Evolutionary conservation across 2,888 invertebrate species (phyloP), one percentile per base, ranked within the genome.

Genomic region (Coleophora deauratella): DNA sequence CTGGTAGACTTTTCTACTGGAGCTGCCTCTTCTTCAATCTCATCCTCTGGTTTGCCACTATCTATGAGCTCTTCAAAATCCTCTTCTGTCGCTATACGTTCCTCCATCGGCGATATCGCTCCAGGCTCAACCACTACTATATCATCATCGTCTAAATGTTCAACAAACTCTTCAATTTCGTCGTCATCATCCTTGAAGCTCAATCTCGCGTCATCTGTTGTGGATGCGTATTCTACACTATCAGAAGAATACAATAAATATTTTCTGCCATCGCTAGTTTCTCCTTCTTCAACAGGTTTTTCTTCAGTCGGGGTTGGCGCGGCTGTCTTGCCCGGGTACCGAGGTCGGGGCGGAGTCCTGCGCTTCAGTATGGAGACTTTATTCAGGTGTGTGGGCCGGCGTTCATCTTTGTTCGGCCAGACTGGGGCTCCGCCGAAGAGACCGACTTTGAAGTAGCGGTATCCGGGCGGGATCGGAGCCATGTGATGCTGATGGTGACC

Each of bases 61-160:
- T 90, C 90, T 32, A 90, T 91, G 13, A 90, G 65, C 48, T 90
- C 89, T 55, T 90, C 90, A 53, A 90, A 90, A 59, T 91, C 90
- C 66, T 90, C 90, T 50, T 89, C 88, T 0, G 90, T 90, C 0
- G 89, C 87, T 44, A 90, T 88, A 0, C 88, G 87, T 53, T 90
- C 89, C 52, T 90, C 90, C 21, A 21, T 21, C 0, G 90, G 89
- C 1, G 90, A 88, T 52, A 88, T 89, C 0, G 82, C 78, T 12
- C 77, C 81, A 0, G 88, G 86, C 59, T 90, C 89, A 0, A 90
- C 87, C 4, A 90, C 86, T 0, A 91, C 88, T 27, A 90, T 88
- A 50, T 90, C 90, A 7, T 89, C 87, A 42, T 89, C 89, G 47
- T 89, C 88, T 10, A 87, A 52, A 48, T 74, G 73, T 38, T 71